A percentile compares a stretch with the other conserved stretches of the same genome.
These are phyloP conservation scores for Meloidogyne floridensis DNA, from an alignment of 1,140 invertebrate genomes.

Conservation along the genomic window DNA sequence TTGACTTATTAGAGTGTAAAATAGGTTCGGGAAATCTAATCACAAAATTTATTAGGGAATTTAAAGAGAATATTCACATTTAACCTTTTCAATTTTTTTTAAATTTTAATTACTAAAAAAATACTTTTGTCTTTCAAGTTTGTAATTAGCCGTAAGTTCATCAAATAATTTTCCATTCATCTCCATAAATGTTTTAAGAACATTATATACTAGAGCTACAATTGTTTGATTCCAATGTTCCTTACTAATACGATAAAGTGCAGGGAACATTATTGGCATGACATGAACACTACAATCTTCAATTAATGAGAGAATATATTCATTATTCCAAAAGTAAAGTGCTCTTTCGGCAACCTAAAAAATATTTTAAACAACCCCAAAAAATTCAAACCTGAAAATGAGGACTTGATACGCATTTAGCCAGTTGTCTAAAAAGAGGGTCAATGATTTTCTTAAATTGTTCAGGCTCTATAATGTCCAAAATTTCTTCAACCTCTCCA, in stretches of 20 bases:
- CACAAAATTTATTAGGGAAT: no score
- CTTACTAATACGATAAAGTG: conserved; percentile 68
- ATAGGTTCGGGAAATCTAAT: no score
- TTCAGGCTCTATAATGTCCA: conserved; percentile 71
- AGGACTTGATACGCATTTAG: conserved; percentile 70
- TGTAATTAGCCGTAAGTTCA: conserved; percentile 66
- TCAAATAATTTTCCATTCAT: conserved; percentile 71
- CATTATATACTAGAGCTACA: conserved; percentile 70
- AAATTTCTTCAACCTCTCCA: conserved; percentile 71
- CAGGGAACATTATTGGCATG: conserved; percentile 69
- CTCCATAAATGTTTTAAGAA: conserved; percentile 71
- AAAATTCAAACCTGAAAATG: conserved; percentile 69
- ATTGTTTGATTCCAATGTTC: conserved; percentile 71
- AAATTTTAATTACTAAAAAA: conserved; percentile 19
- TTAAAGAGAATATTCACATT: no score
- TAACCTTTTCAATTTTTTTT: neutral
- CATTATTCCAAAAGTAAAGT: conserved; percentile 72
- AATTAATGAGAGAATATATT: conserved; percentile 71
- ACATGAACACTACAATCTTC: conserved; percentile 67
- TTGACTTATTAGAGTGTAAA: no score
- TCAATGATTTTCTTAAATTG: conserved; percentile 71
- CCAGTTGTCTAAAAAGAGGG: conserved; percentile 70
- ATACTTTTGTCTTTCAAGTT: conserved; percentile 64
- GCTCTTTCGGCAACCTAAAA: conserved; percentile 70
- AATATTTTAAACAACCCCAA: conserved; percentile 70